Evolutionary conservation across 1,140 invertebrate genomes (phyloP).

Genomic region (Lysiphlebus fabarum): DNA sequence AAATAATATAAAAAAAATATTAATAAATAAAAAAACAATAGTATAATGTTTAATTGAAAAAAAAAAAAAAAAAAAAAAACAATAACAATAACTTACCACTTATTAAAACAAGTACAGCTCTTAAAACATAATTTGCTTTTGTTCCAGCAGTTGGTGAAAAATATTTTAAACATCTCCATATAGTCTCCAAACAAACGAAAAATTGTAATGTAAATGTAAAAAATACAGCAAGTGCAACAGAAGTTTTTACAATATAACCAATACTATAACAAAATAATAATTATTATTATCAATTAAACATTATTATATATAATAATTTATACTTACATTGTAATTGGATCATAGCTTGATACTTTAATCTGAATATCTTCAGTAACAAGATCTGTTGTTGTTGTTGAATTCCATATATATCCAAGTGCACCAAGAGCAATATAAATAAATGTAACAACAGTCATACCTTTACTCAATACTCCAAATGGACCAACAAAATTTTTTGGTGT

Average conservation of each 20-base stretch:
- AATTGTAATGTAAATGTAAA: constrained; percentile 95
- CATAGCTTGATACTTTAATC: constrained; percentile 57
- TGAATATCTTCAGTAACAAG: constrained; percentile 77
- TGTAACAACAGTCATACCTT: constrained; percentile 82
- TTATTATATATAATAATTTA: constrained; percentile 1
- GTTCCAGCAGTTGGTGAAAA: constrained; percentile 58
- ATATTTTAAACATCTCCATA: constrained; percentile 71
- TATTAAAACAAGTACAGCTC: constrained; percentile 61
- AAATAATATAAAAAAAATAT: constrained; percentile 21
- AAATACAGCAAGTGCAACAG: constrained; percentile 85
- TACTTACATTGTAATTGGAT: too few relatives aligned
- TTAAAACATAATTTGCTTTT: constrained; percentile 74
- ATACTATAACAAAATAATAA: constrained; percentile 60
- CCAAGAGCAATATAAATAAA: constrained; percentile 82
- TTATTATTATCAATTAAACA: constrained; percentile 3
- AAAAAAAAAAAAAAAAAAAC: too few relatives aligned
- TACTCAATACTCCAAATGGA: constrained; percentile 80
- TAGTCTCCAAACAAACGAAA: constrained; percentile 87
- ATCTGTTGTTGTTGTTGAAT: constrained; percentile 63
- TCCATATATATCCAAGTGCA: constrained; percentile 83
- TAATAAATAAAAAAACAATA: background rate
- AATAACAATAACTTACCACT: constrained; percentile 57
- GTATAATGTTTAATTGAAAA: too few relatives aligned
- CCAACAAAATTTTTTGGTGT: constrained; percentile 79
- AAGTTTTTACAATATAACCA: constrained; percentile 79